Evolutionary conservation across 2,888 invertebrate species (phyloP), one percentile per base, ranked within the genome.

Genomic region (Coenonympha arcania): DNA sequence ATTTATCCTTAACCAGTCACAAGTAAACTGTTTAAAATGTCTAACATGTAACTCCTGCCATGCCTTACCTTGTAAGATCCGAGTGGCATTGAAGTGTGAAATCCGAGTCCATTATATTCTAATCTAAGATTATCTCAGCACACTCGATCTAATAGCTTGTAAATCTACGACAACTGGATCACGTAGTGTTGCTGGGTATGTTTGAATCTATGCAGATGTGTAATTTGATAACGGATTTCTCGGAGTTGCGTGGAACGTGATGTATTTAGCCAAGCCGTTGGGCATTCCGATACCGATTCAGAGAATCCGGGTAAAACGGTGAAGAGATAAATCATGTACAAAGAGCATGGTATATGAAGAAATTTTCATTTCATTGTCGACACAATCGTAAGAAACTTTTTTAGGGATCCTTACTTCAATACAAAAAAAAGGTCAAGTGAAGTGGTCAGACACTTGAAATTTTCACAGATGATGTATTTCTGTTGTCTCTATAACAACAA

Each of bases 201-300:
- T n/a, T 62, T 61, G 62, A 66, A 69, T 59, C 62, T 64, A 68
- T 63, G 62, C 63, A 68, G 68, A 74, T 72, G 68, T 62, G 63
- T 57, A 56, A 59, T 59, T 55, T 47, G 73, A 73, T 76, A 75
- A 69, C 70, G 65, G 69, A 57, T 66, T 67, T 68, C 71, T 60
- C 63, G 64, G 63, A 57, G 59, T 34, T 18, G 26, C 40, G 24
- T 48, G 44, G 58, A 59, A 74, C 73, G 79, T 78, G 79, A 77
- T 62, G 59, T 66, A 73, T 63, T 66, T 73, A 52, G 55, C 57
- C 58, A 66, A 71, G 45, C 43, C 53, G 40, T 41, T 41, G 18
- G 31, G 36, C 30, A 31, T 41, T 52, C 43, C 45, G 15, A 24
- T 37, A 13, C 36, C 8, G 16, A 48, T 52, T 52, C 48, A 44